Percentiles rank a stretch among this genome's conserved stretches.
Evolutionary conservation across 2,113 vertebrate species (phyloP).

Genomic region (Dasyornis broadbenti): DNA sequence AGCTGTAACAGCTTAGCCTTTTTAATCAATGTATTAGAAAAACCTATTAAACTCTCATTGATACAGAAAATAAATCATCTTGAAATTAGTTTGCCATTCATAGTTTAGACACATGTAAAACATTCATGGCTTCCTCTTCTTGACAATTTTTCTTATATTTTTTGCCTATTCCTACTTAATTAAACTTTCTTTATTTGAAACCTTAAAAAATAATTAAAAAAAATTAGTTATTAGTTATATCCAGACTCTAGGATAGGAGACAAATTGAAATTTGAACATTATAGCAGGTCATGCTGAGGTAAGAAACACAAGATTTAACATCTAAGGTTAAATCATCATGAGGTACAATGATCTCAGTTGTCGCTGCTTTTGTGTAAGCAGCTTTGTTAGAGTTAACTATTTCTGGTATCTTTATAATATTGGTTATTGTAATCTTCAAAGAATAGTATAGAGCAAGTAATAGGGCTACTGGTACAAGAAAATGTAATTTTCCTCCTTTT

Average conservation of each 20-base stretch:
- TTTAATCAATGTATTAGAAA: neutral
- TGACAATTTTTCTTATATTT: neutral
- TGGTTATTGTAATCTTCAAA: slow-evolving; percentile 51
- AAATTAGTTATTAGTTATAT: neutral
- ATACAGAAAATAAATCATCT: neutral
- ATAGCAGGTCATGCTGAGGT: neutral
- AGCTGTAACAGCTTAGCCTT: neutral
- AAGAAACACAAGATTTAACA: neutral
- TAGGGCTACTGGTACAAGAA: slow-evolving; percentile 71
- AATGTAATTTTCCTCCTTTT: slow-evolving; percentile 82
- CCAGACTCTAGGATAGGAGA: neutral
- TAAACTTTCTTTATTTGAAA: neutral
- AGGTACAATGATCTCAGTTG: slow-evolving; percentile 3
- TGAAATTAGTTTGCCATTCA: neutral
- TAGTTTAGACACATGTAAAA: neutral
- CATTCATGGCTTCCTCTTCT: neutral
- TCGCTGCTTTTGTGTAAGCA: slow-evolving; percentile 10
- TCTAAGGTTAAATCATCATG: slow-evolving; percentile 3
- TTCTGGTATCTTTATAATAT: slow-evolving; percentile 13
- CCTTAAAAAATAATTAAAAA: neutral
- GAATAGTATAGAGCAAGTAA: slow-evolving; percentile 61
- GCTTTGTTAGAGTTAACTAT: slow-evolving; percentile 44
- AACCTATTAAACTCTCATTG: neutral
- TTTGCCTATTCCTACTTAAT: neutral
- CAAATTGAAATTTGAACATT: neutral